Base-by-base conservation (phyloP, 1,140 invertebrate species). In the Chironomus tepperi region DNA sequence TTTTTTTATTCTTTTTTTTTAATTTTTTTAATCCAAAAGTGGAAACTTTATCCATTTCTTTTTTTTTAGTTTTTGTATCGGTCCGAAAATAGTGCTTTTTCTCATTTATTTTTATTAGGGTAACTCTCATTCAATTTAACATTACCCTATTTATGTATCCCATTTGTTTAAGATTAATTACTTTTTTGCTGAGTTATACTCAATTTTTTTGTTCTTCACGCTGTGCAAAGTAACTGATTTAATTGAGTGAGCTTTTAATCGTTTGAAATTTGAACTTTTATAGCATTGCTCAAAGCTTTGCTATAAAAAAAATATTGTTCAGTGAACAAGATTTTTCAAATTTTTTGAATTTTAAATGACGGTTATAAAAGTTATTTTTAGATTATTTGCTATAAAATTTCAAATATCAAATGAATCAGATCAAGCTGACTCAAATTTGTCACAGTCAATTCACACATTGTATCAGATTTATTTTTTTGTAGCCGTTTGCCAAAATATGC, bases 1-100 rank as follows among this genome's bases (percentile, higher is more conserved):
- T 57, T n/a, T 57, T 12, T n/a, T n/a, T 57, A 47, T 47, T 15
- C 9, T 47, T 15, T 57, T 57, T 57, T 57, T 57, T n/a, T 57
- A 8, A 57, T 57, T 57, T 57, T 15, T 57, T n/a, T n/a, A 57
- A 12, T 57, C 47, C 47, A 57, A 57, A 57, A 57, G 5, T 47
- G 43, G 47, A n/a, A n/a, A 15, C 15, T 57, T 57, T 57, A 3
- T 57, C 24, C 24, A 34, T 34, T 34, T 34, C 15, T 57, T 57
- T 12, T 57, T 15, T 57, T 57, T 57, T 57, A 57, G 5, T 15
- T 12, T 57, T 57, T 15, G 12, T 57, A n/a, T 57, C 47, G 47
- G 47, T 57, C 47, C 47, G 47, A 57, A 57, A 57, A 57, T 57
- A 57, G 47, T 57, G 8, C n/a, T 57, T 57, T 57, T 57, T 57